Base-by-base conservation (phyloP, 2,888 invertebrate species). In the Odontocolon sp. region DNA sequence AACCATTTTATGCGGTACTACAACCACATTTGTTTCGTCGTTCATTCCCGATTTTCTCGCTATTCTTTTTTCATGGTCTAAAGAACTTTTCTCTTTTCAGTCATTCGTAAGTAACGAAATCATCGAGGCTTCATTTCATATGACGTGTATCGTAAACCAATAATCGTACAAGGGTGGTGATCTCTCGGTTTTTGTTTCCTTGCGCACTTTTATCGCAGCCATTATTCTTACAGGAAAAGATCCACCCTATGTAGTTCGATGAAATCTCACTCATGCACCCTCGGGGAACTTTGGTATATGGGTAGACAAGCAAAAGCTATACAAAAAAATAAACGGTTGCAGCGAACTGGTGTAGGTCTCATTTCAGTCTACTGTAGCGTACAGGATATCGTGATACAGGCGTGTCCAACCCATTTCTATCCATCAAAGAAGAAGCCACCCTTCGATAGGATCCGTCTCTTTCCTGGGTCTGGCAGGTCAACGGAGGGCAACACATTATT, bases 181-280 rank as follows among this genome's bases (percentile, higher is more conserved):
- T 66, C 21, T 68, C 28, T n/a, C n/a, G n/a, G n/a, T n/a, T n/a
- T n/a, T n/a, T n/a, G n/a, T n/a, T 38, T 33, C 47, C 40, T 56
- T 26, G 3, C 57, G 50, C 57, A 52, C 64, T 69, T 75, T 75
- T 75, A 75, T 75, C 64, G 45, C 69, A 6, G 64, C 64, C 64
- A 64, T 74, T 75, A 69, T 69, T 75, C 69, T 75, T 64, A 21
- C 18, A 42, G 18, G 9, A 31, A 70, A 47, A 68, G 56, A 31
- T 16, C 31, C 73, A 45, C 0, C 16, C 14, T 26, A 36, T 56
- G 42, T 23, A 42, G 38, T 67, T 23, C 54, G 47, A 63, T 57
- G 50, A 74, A 63, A 68, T 74, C 68, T 68, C 63, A 68, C 63
- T 74, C 74, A 63, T 63, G 42, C 54, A 23, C 31, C 38, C 40